Evolutionary conservation across 2,113 vertebrate species (phyloP), one percentile per base, ranked within the genome.

Genomic region (Sclerurus mexicanus): DNA sequence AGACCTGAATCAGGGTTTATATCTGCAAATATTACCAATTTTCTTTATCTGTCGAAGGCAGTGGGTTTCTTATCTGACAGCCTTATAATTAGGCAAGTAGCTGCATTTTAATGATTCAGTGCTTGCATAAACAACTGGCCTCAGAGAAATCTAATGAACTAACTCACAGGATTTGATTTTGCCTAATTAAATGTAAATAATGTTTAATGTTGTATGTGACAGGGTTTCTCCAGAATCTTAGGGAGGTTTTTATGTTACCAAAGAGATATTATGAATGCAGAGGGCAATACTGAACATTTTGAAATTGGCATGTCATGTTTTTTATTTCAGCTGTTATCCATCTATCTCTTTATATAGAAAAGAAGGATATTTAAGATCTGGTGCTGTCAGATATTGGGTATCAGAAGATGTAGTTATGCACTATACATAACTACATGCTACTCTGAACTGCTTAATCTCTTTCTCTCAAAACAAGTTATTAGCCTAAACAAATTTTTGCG

Each of bases 101-200:
- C 74, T 96, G 96, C 91, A 98, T 97, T 97, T 97, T 98, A 98
- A 98, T 98, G 95, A 98, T 92, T 97, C 63, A 35, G 44, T 96
- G 95, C 96, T 97, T 97, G 97, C 95, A 97, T 97, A 98, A 98
- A 98, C 97, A 98, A 98, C 87, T 95, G 97, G 97, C 97, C 97
- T 98, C 96, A 72, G 97, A 98, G 97, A 98, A 97, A 98, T 97
- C 93, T 97, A 97, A 97, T 95, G 93, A 98, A 96, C 84, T 92
- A 97, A 97, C 91, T 96, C 94, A 87, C 83, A 97, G 85, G 89
- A 97, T 98, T 98, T 98, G 92, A 97, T 97, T 96, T 97, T 97
- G 85, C 93, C 89, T 98, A 98, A 98, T 98, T 98, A 98, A 98
- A 98, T 96, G 96, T 98, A 98, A 98, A 98, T 97, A 98, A 97